Evolutionary conservation across 2,797 vertebrate species (phyloP), one percentile per base, ranked within the genome.

Genomic region (Paramormyrops hopkinsi): DNA sequence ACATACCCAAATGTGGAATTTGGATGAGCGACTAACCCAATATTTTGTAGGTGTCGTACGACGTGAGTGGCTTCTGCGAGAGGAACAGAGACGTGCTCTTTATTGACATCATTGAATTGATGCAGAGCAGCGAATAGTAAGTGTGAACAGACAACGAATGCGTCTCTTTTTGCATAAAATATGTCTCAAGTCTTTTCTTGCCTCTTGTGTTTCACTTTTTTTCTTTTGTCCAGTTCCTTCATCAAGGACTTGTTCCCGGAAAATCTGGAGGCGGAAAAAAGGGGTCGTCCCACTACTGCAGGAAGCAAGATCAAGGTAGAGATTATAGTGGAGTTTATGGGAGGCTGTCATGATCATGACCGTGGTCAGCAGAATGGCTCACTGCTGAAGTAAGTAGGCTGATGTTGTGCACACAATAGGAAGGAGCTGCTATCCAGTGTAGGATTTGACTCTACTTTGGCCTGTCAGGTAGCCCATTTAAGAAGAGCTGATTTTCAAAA

Each of bases 111-210:
- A 97, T 97, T 2, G 96, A 97, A 92, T 92, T 97, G 92, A 97
- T 97, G 97, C 96, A 97, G 92, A 96, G 96, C 95, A 97, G 96
- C 48, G 96, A 96, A 91, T 96, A 96, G 96, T 97, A 90, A 96
- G 96, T 95, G 29, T 51, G n/a, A 48, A 25, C 73, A 37, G 56
- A 84, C 25, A 9, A 6, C 37, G 1, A 79, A 3, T 4, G 41
- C 2, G 14, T 7, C 17, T 44, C 0, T 19, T 41, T 79, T n/a
- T 33, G 12, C 33, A 41, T 8, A 2, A 59, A 79, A 17, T 8
- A 8, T 41, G 33, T 3, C 73, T 33, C 0, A 33, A 56, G 11
- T 44, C 44, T 56, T 33, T 89, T 33, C 25, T 29, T 88, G 5
- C 7, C 3, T 59, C 22, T 14, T 14, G 41, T 12, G 22, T 41